Evolutionary conservation across 2,888 invertebrate species (phyloP).

Genomic region (Lepidocyrtinus sp.): DNA sequence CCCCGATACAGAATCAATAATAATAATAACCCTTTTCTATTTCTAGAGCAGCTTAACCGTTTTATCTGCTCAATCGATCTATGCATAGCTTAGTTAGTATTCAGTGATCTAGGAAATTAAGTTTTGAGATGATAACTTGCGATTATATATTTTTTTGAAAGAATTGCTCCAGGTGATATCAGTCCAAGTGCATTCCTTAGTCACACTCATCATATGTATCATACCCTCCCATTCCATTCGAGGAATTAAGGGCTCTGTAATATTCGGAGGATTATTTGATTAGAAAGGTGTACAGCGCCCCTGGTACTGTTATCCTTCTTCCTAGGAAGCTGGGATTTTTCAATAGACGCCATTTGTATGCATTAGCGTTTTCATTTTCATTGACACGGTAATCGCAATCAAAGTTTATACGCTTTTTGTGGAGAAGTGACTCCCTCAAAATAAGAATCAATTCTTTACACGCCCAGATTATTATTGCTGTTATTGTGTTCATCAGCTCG

Average conservation of each 20-base stretch:
- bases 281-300: neutral
- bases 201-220: too few relatives aligned
- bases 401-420: neutral
- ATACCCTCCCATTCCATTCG: neutral
- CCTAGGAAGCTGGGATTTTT: neutral
- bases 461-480: constrained; percentile 42
- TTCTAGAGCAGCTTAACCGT: too few relatives aligned
- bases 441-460: constrained; percentile 35
- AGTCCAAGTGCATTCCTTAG: neutral
- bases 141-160: too few relatives aligned
- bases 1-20: too few relatives aligned
- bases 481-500: neutral
- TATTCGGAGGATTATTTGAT: neutral
- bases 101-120: neutral
- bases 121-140: neutral
- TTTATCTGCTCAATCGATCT: too few relatives aligned
- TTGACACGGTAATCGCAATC: neutral
- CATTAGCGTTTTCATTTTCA: neutral
- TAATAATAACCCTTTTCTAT: too few relatives aligned
- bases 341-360: neutral
- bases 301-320: neutral
- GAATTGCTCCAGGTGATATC: neutral
- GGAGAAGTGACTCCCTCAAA: neutral
- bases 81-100: too few relatives aligned
- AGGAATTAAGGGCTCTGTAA: neutral